Base-by-base conservation (phyloP, 1,140 invertebrate genomes). In the Carposina sasakii region DNA sequence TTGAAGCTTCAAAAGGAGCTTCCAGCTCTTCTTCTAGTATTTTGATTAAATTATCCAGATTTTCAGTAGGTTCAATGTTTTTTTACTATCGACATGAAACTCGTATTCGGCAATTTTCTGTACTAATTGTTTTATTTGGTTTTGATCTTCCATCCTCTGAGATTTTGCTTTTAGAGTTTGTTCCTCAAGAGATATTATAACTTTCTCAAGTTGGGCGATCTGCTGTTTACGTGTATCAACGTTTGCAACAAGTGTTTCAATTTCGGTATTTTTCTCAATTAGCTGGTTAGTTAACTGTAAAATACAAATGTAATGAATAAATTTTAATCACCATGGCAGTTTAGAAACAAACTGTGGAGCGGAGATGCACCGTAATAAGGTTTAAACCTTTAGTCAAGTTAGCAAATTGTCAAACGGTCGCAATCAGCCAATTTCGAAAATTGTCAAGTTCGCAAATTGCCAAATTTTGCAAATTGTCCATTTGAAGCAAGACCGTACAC, bases 21-120 rank as follows among this genome's bases (percentile, higher is more conserved):
- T 49, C 68, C 20, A 83, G 48, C 64, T 83, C 79, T 26, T 77
- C 58, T 63, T 81, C 79, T 22, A 81, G 60, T 28, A 74, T 72
- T 67, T 77, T 74, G 24, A 81, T 70, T 34, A 83, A 55, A 30
- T 61, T 64, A 48, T 82, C 75, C 13, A 82, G 48, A 48, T 76
- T 70, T 17, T 71, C 65, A 8, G 60, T 30, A 5, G 64, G 61
- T 21, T 67, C 51, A 9, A 53, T 44, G 21, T 54, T 56, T 9
- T 41, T 46, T 55, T 66, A 52, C 54, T 50, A 34, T 57, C 39
- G 10, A 56, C 36, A 6, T 46, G 30, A 37, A 40, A 48, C 54
- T 78, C 69, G 37, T 63, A 69, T 36, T 69, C 57, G 8, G 42
- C 52, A 19, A 78, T 48, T 54, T 70, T 69, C 13, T 58, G 60